Evolutionary conservation across 2,888 invertebrate species (phyloP), one percentile per base, ranked within the genome.

Genomic region (Macrosiphum euphorbiae): DNA sequence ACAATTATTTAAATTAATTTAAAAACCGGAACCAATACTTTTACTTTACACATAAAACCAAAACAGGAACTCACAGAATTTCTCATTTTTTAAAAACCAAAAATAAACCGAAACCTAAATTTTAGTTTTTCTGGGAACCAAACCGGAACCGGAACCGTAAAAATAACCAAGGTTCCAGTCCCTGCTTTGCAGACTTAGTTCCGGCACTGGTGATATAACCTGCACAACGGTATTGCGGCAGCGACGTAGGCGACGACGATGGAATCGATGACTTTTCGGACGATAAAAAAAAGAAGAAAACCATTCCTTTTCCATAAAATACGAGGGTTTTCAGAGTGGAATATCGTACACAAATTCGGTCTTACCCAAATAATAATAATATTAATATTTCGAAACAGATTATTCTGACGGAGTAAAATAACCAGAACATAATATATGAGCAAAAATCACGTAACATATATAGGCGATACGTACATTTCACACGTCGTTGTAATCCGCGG

Each of bases 371-470:
- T 61, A 78, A 35, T 78, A 20, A 67, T 61, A 78, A 35, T 78
- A 78, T 20, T 78, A 78, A 78, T 78, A 90, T 91, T 91, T n/a
- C 55, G 55, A 91, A 91, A 91, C 85, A 47, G 7, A 44, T 44
- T 55, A 55, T 85, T 85, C 1, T 10, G 55, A 85, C 28, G 52
- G 52, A 8, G 24, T 41, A 91, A 35, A 55, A 55, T 41, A 84
- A 91, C 52, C 84, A 85, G 85, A 85, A 91, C 55, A 58, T 58
- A 58, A 26, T 55, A 55, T 55, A 26, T 26, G 58, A 26, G 58
- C 58, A 58, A 58, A 55, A 58, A 58, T 26, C 58, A 26, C 26
- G 58, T 58, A 26, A 58, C 58, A 58, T 58, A 58, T 58, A 58
- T 58, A 26, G 4, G 26, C 24, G 26, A 26, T 26, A 44, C 44